These are phyloP conservation scores for Elgaria multicarinata DNA, from an alignment of 2,113 vertebrate genomes.

Conservation along the genomic window DNA sequence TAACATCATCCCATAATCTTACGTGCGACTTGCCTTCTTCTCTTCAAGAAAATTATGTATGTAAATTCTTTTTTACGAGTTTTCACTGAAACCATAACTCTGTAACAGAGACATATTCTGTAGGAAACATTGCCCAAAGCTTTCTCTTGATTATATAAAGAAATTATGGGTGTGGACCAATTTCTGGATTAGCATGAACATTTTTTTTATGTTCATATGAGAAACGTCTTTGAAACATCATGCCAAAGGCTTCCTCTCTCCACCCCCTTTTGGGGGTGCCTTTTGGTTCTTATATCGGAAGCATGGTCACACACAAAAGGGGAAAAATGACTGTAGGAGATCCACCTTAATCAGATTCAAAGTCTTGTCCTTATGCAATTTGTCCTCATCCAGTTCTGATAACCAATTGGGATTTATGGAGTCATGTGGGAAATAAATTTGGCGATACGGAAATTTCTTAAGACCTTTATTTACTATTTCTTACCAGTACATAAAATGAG, in stretches of 20 bases:
- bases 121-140: slow-evolving; percentile 69
- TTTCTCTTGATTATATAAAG: slow-evolving; percentile 72
- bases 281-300: slow-evolving; percentile 85
- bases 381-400: slow-evolving; percentile 96
- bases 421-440: slow-evolving; percentile 90
- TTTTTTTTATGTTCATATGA: slow-evolving; percentile 72
- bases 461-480: slow-evolving; percentile 91
- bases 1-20: slow-evolving; percentile 59
- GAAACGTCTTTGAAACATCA: slow-evolving; percentile 81
- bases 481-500: slow-evolving; percentile 91
- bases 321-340: slow-evolving; percentile 87
- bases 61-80: slow-evolving; percentile 71
- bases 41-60: slow-evolving; percentile 71
- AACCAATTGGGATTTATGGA: slow-evolving; percentile 96
- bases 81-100: slow-evolving; percentile 67
- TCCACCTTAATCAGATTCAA: slow-evolving; percentile 96
- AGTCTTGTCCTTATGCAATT: slow-evolving; percentile 96
- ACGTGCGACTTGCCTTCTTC: slow-evolving; percentile 45
- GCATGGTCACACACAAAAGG: slow-evolving; percentile 85
- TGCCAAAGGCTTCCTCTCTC: slow-evolving; percentile 81
- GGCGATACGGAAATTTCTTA: slow-evolving; percentile 88
- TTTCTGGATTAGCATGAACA: slow-evolving; percentile 77
- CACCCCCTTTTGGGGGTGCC: slow-evolving; percentile 37
- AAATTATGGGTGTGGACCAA: slow-evolving; percentile 75
- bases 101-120: slow-evolving; percentile 62